A percentile compares a stretch with the other conserved stretches of the same genome.
Conservation (phyloP, 1,140 invertebrate species). For the Brachionus asplanchnoidis region DNA sequence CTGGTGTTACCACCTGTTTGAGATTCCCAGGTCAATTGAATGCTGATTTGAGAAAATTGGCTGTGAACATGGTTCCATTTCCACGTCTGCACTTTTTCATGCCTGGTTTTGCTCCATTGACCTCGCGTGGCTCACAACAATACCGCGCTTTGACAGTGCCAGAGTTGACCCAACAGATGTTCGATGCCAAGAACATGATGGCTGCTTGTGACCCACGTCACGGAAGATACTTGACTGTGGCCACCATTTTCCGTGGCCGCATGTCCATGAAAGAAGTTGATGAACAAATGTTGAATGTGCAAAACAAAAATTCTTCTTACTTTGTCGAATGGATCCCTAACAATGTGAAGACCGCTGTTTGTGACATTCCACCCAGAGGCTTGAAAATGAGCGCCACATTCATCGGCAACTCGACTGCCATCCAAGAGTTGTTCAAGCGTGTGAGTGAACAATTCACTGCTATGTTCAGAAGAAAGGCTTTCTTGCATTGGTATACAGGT, state of each 20-base stretch:
- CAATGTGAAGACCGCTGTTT: conserved; percentile 84
- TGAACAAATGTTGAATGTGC: conserved; percentile 54
- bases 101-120: conserved; percentile 54
- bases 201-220: conserved; percentile 74
- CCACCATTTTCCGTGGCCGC: conserved; percentile 77
- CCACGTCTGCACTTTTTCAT: conserved; percentile 60
- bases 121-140: conserved; percentile 57
- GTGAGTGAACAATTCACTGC: conserved; percentile 72
- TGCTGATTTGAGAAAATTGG: conserved; percentile 80
- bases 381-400: conserved; percentile 87
- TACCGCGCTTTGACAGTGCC: conserved; percentile 66
- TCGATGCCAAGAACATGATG: conserved; percentile 74
- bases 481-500: conserved; percentile 81
- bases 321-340: conserved; percentile 91
- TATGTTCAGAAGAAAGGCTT: conserved; percentile 85
- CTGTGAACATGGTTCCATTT: conserved; percentile 88
- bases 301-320: conserved; percentile 64
- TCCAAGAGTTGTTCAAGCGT: conserved; percentile 43
- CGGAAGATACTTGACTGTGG: conserved; percentile 69
- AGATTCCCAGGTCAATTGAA: conserved; percentile 63
- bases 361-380: conserved; percentile 82
- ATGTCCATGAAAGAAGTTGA: conserved; percentile 60
- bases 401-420: conserved; percentile 57
- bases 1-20: conserved; percentile 69
- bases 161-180: conserved; percentile 64